Evolutionary conservation across 2,888 invertebrate genomes (phyloP), one percentile per base, ranked within the genome.

Genomic region (Andrena praecox): DNA sequence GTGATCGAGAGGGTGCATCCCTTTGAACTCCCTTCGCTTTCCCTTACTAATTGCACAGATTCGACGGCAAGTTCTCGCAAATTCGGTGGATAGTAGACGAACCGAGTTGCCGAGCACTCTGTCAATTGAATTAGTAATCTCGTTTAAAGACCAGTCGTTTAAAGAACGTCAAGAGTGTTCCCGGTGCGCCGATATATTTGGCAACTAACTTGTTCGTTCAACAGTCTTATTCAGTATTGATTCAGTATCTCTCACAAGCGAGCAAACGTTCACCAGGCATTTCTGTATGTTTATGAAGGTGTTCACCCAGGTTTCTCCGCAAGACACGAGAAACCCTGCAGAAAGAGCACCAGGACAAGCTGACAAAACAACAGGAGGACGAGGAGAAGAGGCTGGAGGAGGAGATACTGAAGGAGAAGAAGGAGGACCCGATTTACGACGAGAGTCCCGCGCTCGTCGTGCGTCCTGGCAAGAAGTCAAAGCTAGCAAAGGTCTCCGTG

Each of bases 401-500:
- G n/a, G 89, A 91, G 33, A 82, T 85, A 50, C 52, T 85, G 42
- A 86, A 86, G 10, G 88, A 82, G 6, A 89, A 75, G 7, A 85
- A 89, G 27, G 89, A 90, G 1, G 92, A 92, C 33, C 90, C 92
- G 35, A 91, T 92, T 63, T 93, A 93, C 86, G 93, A 92, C 66
- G 91, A 93, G 29, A 91, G 86, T 80, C 90, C 93, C 3, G 88
- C 92, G 12, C 70, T 93, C 31, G 79, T 92, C 12, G 89, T 93
- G 35, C 90, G 92, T 27, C 92, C 93, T 48, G 92, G 93, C 60
- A 92, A 91, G 75, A 95, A 95, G 90, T 94, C 95, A 1, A 95
- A 93, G 77, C 95, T 95, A 80, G 95, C 96, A 0, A 96, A 97
- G 93, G 96, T 97, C 2, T 97, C 97, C 0, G 96, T 97, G 10